Conservation (phyloP, 2,888 invertebrate genomes). For the Matsumyia berberina region DNA sequence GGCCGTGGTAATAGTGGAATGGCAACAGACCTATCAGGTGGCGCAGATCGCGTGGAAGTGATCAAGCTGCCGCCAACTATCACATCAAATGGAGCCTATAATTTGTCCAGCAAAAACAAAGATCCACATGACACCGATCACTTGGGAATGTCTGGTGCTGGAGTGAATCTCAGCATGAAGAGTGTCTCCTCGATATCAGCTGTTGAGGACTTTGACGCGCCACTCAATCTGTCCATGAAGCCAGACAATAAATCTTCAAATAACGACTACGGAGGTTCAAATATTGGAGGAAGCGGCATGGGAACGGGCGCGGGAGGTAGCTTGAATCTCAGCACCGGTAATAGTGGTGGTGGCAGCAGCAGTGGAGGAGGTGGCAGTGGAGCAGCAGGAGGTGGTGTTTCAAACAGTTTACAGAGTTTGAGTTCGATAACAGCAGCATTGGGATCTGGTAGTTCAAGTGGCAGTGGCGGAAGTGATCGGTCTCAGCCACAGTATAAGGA, state of each 20-base stretch:
- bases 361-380: conserved; percentile 47
- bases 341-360: conserved; percentile 27
- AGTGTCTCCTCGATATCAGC: conserved; percentile 83
- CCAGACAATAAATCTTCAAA: conserved; percentile 84
- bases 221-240: conserved; percentile 93
- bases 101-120: conserved; percentile 83
- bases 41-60: conserved; percentile 90
- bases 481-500: conserved; percentile 86
- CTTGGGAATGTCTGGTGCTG: conserved; percentile 78
- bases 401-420: conserved; percentile 83
- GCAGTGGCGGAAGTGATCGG: conserved; percentile 79
- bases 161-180: conserved; percentile 84
- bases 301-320: conserved; percentile 49
- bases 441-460: conserved; percentile 80
- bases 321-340: conserved; percentile 60
- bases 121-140: conserved; percentile 82
- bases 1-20: conserved; percentile 77
- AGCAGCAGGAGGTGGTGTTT: conserved; percentile 75
- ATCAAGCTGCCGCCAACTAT: conserved; percentile 91
- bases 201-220: conserved; percentile 89
- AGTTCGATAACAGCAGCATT: conserved; percentile 84
- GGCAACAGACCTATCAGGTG: conserved; percentile 77
- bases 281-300: conserved; percentile 36
- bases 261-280: conserved; percentile 77
- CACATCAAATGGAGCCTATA: conserved; percentile 85